A percentile compares a stretch with the other conserved stretches of the same genome.
Evolutionary conservation across 2,113 vertebrate species (phyloP).

Genomic region (Sialia sialis): DNA sequence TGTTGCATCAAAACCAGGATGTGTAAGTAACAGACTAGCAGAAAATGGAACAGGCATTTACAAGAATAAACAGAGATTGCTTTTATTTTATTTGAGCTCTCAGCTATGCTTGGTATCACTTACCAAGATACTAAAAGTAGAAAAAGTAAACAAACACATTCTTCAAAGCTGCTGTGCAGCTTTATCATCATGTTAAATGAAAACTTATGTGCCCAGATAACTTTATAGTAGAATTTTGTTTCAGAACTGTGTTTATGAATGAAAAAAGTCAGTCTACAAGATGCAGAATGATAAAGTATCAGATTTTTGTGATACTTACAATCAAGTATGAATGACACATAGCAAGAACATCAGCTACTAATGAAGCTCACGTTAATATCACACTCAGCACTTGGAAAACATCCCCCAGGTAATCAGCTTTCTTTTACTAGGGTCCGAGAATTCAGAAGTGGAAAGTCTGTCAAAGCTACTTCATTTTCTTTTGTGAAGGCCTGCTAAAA

Average conservation of each 20-base stretch:
- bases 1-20: neutral
- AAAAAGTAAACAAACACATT: neutral
- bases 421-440: neutral
- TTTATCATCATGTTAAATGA: neutral
- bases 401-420: neutral
- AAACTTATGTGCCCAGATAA: neutral
- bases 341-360: neutral
- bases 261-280: neutral
- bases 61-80: neutral
- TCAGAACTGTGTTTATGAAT: neutral
- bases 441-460: neutral
- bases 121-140: neutral
- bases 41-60: neutral
- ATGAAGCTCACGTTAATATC: neutral
- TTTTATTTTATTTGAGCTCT: neutral
- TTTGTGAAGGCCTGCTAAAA: neutral
- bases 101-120: neutral
- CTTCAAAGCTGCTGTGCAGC: neutral
- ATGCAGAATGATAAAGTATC: neutral
- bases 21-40: neutral
- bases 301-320: neutral
- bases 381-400: neutral
- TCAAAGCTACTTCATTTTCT: neutral
- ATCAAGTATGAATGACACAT: neutral
- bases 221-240: neutral